phyloP scores from a whole-genome alignment of 2,888 invertebrate genomes.

The Gerris lacustris region DNA sequence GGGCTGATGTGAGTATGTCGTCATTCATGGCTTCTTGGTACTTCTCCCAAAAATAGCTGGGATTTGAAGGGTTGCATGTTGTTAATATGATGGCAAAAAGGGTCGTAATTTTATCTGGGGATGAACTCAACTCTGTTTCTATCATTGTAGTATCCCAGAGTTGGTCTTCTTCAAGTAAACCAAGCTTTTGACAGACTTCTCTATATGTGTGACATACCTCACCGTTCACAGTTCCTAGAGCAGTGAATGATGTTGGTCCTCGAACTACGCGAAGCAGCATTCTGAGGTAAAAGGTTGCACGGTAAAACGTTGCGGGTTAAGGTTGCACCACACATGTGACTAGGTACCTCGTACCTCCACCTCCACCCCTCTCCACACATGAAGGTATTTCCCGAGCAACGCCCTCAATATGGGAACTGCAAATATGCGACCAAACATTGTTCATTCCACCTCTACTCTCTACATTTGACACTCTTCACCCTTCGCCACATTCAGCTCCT shows the following conservation, averaged over 20 bases:
- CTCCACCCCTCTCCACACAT: too few species aligned
- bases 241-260: conserved; percentile 34
- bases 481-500: too few species aligned
- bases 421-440: too few species aligned
- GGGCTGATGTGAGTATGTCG: conserved; percentile 27
- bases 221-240: conserved; percentile 35
- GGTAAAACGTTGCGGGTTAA: conserved; percentile 27
- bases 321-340: too few species aligned
- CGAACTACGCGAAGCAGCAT: conserved; percentile 33
- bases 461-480: too few species aligned
- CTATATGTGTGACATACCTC: conserved; percentile 33
- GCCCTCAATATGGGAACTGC: too few species aligned
- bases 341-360: too few species aligned
- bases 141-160: conserved; percentile 30
- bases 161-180: conserved; percentile 33
- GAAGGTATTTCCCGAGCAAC: too few species aligned
- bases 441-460: too few species aligned
- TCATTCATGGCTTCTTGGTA: conserved; percentile 30
- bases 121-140: conserved; percentile 26
- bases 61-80: conserved; percentile 30
- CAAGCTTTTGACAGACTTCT: conserved; percentile 35
- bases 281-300: conserved; percentile 33
- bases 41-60: conserved; percentile 29
- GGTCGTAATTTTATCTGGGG: conserved; percentile 28
- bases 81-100: conserved; percentile 30